Conservation (phyloP, 1,140 invertebrate genomes). For the Macrocentrus cingulum region DNA sequence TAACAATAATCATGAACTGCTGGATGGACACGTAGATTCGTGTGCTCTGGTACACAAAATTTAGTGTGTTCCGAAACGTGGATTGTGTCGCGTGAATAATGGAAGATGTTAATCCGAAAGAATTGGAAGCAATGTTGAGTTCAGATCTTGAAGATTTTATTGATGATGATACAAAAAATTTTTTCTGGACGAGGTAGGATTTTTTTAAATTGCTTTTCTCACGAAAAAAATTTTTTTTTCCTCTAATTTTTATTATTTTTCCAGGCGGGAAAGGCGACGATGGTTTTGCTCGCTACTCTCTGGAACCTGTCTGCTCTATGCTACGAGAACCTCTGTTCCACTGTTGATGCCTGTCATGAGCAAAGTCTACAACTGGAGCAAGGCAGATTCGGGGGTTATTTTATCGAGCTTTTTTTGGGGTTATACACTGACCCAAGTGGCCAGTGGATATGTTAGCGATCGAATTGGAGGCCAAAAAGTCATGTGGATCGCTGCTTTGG, state of each 20-base stretch:
- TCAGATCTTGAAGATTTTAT: not conserved
- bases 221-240: slow-evolving; percentile 26
- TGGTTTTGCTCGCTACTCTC: slow-evolving; percentile 68
- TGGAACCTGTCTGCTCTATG: slow-evolving; percentile 70
- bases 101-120: not conserved
- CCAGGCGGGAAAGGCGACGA: slow-evolving; percentile 59
- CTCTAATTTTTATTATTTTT: too few species aligned
- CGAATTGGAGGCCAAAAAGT: slow-evolving; percentile 70
- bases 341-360: slow-evolving; percentile 67
- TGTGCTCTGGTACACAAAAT: too few species aligned
- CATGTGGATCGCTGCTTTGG: slow-evolving; percentile 65
- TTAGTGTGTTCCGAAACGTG: not conserved
- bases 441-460: slow-evolving; percentile 72
- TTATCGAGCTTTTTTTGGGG: slow-evolving; percentile 79
- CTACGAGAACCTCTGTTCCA: slow-evolving; percentile 70
- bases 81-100: not conserved
- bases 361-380: slow-evolving; percentile 70
- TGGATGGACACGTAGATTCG: slow-evolving; percentile 5
- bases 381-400: slow-evolving; percentile 71
- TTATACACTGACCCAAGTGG: slow-evolving; percentile 73
- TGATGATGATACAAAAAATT: slow-evolving; percentile 26
- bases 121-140: not conserved
- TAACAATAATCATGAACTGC: not conserved
- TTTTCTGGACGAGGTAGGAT: slow-evolving; percentile 29
- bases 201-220: not conserved